A percentile compares a stretch with the other conserved stretches of the same genome.
phyloP scores from a whole-genome alignment of 2,797 vertebrate species.

The Malacoctenus gilli region DNA sequence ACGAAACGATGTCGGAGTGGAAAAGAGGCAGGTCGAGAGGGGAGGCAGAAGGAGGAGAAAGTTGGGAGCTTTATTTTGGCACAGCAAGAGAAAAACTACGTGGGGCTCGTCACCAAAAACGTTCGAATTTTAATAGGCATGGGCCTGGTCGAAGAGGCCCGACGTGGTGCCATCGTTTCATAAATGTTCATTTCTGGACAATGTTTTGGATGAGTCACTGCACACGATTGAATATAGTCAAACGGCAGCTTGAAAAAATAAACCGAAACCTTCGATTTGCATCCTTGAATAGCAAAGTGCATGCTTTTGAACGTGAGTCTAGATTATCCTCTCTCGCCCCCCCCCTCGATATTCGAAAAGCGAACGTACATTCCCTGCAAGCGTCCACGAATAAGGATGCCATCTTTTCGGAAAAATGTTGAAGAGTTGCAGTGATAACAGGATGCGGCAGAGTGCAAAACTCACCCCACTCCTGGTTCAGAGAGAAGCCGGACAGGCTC shows the following conservation, averaged over 20 bases:
- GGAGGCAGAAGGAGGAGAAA: constrained; percentile 15
- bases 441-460: constrained; percentile 70
- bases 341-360: constrained; percentile 48
- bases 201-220: constrained; percentile 46
- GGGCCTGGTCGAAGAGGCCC: constrained; percentile 66
- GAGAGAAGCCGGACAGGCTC: constrained; percentile 75
- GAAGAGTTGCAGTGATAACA: constrained; percentile 54
- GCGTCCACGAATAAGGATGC: constrained; percentile 31
- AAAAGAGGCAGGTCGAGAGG: constrained; percentile 36
- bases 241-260: constrained; percentile 27
- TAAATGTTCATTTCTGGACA: constrained; percentile 40
- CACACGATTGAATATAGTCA: constrained; percentile 35
- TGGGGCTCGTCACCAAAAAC: constrained; percentile 47
- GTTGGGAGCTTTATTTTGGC: constrained; percentile 49
- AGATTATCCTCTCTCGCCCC: constrained; percentile 43
- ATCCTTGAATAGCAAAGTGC: constrained; percentile 50
- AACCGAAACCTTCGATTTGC: constrained; percentile 32
- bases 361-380: constrained; percentile 41
- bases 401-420: constrained; percentile 11
- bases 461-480: constrained; percentile 80
- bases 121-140: constrained; percentile 54
- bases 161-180: constrained; percentile 60
- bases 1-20: constrained; percentile 34
- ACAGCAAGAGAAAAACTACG: constrained; percentile 40
- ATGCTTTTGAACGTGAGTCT: constrained; percentile 55